These are phyloP conservation scores for Vidua macroura DNA, from an alignment of 2,113 vertebrate species.

Conservation along the genomic window DNA sequence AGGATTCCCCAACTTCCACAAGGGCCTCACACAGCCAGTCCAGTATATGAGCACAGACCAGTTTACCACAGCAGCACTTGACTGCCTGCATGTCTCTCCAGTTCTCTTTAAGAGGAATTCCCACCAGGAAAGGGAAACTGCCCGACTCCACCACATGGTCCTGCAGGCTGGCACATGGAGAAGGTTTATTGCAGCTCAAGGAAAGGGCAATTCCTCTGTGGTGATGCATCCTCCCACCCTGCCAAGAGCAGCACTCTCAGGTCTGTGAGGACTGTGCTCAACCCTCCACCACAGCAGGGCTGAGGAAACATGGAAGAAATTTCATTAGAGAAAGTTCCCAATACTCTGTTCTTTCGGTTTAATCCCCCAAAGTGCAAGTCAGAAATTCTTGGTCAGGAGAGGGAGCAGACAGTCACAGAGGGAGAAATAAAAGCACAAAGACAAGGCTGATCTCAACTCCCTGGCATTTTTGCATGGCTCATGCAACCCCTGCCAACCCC, in stretches of 20 bases:
- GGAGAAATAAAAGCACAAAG: neutral
- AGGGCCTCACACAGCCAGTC: neutral
- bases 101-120: neutral
- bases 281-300: neutral
- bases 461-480: neutral
- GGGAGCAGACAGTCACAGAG: neutral
- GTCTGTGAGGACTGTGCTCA: neutral
- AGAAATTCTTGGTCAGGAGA: neutral
- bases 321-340: neutral
- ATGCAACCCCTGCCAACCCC: neutral
- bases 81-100: neutral
- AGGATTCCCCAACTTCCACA: neutral
- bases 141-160: fast-evolving
- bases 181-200: neutral
- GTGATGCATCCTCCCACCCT: neutral
- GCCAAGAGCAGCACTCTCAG: neutral
- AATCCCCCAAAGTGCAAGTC: neutral
- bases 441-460: neutral
- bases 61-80: neutral
- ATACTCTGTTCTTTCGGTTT: neutral
- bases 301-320: neutral
- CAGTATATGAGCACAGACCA: fast-evolving
- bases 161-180: neutral
- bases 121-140: neutral
- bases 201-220: neutral